phyloP scores from a whole-genome alignment of 1,140 invertebrate genomes.

The Lycorma delicatula region DNA sequence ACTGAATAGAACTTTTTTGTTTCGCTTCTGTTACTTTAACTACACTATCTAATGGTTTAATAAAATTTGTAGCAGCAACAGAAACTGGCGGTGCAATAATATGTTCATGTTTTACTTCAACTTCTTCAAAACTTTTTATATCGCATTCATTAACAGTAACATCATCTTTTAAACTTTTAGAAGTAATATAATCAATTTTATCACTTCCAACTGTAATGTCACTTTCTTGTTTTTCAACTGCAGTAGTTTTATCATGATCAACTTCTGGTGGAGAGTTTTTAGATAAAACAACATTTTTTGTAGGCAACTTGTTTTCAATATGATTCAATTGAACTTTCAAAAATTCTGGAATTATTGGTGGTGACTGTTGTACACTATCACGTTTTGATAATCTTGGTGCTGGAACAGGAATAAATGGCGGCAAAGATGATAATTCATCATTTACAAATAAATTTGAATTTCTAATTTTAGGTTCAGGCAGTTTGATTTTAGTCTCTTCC shows the following conservation, averaged over 20 bases:
- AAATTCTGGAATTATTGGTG: slow-evolving; percentile 50
- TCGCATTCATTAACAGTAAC: no score
- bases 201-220: no score
- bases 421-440: no score
- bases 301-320: slow-evolving; percentile 45
- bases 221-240: neutral
- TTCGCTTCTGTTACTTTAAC: neutral
- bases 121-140: neutral
- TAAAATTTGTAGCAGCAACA: no score
- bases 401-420: slow-evolving; percentile 13
- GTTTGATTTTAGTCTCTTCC: no score
- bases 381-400: slow-evolving; percentile 16
- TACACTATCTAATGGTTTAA: neutral
- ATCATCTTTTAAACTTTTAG: no score
- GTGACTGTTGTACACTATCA: slow-evolving; percentile 19
- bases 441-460: no score
- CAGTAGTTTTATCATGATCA: neutral
- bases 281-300: slow-evolving; percentile 17
- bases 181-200: no score
- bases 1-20: neutral
- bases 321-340: slow-evolving; percentile 58
- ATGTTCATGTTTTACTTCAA: neutral
- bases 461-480: no score
- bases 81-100: no score
- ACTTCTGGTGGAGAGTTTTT: neutral